Evolutionary conservation across 2,888 invertebrate species (phyloP), one percentile per base, ranked within the genome.

Genomic region (Tridacna crocea): DNA sequence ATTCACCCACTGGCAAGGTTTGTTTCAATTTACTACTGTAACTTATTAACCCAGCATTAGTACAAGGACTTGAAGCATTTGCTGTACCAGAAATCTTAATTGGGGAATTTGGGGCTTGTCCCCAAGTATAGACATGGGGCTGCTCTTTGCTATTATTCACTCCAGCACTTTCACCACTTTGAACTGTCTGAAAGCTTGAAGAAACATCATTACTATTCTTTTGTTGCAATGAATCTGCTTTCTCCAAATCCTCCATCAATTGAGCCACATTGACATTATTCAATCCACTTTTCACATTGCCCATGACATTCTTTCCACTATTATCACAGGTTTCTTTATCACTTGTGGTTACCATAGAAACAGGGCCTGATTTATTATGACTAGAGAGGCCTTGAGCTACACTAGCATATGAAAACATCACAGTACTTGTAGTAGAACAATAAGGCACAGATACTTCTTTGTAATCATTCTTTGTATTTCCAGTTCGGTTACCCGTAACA

Each of bases 321-420:
- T 61, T 79, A 85, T 85, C 85, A 85, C 85, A 85, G 82, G 60
- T 60, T 72, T 61, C 58, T 61, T 76, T 65, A 51, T 79, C 79
- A 65, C 72, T 75, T 82, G 79, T 76, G 46, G 47, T 74, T 47
- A 19, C 74, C 74, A 24, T n/a, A 17, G 65, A 48, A 51, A 75
- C 63, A 11, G 51, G 65, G 66, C 63, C 51, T 51, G 65, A 63
- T 48, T 76, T 76, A 66, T 76, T 76, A 79, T 82, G 88, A 82
- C 86, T 85, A 83, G 89, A 87, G 73, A 79, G 79, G 60, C 79
- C 76, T 82, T 89, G 88, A 84, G 90, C 88, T 79, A 90, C 87
- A 60, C 83, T 86, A 60, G 90, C 90, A 77, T 90, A 90, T 13
- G 88, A 87, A 60, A 86, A 63, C 51, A 70, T 58, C 17, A 75